These are phyloP conservation scores for Ramazzottius varieornatus DNA, from an alignment of 2,888 invertebrate species.

Conservation along the genomic window DNA sequence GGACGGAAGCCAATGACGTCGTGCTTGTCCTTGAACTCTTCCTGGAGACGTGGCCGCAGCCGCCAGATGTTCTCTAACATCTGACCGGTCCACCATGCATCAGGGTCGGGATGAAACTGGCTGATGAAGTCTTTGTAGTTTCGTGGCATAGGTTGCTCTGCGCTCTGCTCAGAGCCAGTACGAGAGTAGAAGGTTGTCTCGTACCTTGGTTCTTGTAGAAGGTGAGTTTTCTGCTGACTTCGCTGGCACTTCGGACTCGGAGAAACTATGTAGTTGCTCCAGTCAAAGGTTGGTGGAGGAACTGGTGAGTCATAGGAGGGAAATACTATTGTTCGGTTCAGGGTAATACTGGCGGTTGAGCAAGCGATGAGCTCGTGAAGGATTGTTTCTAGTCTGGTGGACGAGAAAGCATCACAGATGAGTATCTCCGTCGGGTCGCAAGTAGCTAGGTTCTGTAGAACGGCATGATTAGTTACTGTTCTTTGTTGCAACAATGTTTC, in stretches of 20 bases:
- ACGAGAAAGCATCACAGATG: too few relatives aligned
- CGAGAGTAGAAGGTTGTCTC: too few relatives aligned
- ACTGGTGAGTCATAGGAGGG: neutral
- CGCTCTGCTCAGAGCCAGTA: too few relatives aligned
- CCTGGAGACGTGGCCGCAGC: neutral
- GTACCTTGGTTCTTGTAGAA: too few relatives aligned
- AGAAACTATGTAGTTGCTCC: neutral
- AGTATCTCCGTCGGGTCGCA: neutral
- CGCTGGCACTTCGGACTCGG: neutral
- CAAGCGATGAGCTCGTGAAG: neutral
- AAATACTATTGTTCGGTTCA: neutral
- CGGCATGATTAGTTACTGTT: too few relatives aligned
- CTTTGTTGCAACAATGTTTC: too few relatives aligned
- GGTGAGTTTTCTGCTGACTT: too few relatives aligned
- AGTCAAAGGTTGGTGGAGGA: neutral
- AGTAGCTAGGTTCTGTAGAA: neutral
- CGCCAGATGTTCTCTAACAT: neutral
- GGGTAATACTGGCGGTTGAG: neutral
- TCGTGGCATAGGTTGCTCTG: too few relatives aligned
- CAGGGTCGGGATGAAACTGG: neutral
- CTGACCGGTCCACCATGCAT: neutral
- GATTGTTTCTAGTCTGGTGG: too few relatives aligned
- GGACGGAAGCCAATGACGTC: neutral
- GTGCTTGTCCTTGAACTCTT: neutral
- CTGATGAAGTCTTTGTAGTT: too few relatives aligned